Evolutionary conservation across 2,797 vertebrate species (phyloP).

Genomic region (Ctenopoma multispine): DNA sequence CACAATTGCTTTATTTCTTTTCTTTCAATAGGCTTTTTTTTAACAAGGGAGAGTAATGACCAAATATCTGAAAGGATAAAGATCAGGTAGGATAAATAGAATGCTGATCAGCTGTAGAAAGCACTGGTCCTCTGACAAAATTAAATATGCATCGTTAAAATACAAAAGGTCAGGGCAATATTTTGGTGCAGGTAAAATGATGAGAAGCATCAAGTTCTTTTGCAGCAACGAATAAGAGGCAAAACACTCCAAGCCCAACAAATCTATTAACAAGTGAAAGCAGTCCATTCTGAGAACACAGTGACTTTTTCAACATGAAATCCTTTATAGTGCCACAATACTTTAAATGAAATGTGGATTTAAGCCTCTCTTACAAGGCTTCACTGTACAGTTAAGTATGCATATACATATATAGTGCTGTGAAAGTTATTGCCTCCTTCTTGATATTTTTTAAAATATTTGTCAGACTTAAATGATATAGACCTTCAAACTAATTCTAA

Average conservation of each 20-base stretch:
- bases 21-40: constrained; percentile 92
- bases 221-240: constrained; percentile 60
- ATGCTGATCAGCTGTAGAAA: constrained; percentile 77
- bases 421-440: no score
- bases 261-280: constrained; percentile 69
- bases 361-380: constrained; percentile 84
- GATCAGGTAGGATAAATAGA: constrained; percentile 89
- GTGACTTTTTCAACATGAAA: constrained; percentile 70
- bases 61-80: constrained; percentile 96
- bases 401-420: constrained; percentile 74
- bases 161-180: constrained; percentile 86
- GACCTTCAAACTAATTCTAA: no score
- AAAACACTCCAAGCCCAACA: constrained; percentile 70
- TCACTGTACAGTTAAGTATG: constrained; percentile 82
- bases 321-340: constrained; percentile 80
- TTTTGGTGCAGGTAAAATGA: constrained; percentile 74
- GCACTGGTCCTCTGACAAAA: constrained; percentile 78
- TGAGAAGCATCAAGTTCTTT: constrained; percentile 69
- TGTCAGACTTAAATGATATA: no score
- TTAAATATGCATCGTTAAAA: constrained; percentile 80
- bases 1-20: constrained; percentile 86
- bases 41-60: constrained; percentile 92
- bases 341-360: constrained; percentile 81
- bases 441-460: no score
- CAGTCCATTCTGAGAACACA: constrained; percentile 71